phyloP scores from a whole-genome alignment of 2,888 invertebrate species.

The Hedya salicella region DNA sequence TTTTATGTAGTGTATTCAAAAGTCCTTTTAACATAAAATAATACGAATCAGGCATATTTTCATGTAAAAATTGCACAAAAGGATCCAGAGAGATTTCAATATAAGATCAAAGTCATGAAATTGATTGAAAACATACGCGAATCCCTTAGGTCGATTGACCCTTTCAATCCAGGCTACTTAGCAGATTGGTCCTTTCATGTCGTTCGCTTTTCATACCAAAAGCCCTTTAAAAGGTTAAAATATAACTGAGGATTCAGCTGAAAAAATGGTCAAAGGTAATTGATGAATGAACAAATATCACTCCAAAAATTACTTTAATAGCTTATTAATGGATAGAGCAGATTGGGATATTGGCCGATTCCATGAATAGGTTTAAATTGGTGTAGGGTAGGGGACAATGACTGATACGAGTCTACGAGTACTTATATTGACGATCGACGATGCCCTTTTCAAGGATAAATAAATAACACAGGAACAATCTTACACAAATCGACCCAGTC shows the following conservation, averaged over 20 bases:
- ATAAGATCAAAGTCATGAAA: slow-evolving; percentile 42
- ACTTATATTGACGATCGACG: too few species aligned
- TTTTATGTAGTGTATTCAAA: too few species aligned
- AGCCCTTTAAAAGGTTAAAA: slow-evolving; percentile 37
- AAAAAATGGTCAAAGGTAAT: slow-evolving; percentile 29
- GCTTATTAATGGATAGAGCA: not conserved
- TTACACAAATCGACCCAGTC: too few species aligned
- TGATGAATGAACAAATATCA: slow-evolving; percentile 19
- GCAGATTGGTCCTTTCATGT: slow-evolving; percentile 46
- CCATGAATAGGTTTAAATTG: too few species aligned
- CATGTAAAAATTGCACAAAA: not conserved
- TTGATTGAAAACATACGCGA: slow-evolving; percentile 40
- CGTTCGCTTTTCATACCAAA: slow-evolving; percentile 34
- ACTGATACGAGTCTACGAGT: too few species aligned
- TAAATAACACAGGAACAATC: too few species aligned
- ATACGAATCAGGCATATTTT: not conserved
- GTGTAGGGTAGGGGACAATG: too few species aligned
- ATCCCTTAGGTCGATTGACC: slow-evolving; percentile 45
- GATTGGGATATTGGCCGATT: not conserved
- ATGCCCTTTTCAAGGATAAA: too few species aligned
- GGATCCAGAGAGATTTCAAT: slow-evolving; percentile 9
- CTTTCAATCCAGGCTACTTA: slow-evolving; percentile 44
- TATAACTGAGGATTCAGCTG: slow-evolving; percentile 15
- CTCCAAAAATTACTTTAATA: not conserved
- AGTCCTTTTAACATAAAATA: too few species aligned